A percentile compares a stretch with the other conserved stretches of the same genome.
These are phyloP conservation scores for Congeria kusceri DNA, from an alignment of 2,888 invertebrate species.

Conservation along the genomic window DNA sequence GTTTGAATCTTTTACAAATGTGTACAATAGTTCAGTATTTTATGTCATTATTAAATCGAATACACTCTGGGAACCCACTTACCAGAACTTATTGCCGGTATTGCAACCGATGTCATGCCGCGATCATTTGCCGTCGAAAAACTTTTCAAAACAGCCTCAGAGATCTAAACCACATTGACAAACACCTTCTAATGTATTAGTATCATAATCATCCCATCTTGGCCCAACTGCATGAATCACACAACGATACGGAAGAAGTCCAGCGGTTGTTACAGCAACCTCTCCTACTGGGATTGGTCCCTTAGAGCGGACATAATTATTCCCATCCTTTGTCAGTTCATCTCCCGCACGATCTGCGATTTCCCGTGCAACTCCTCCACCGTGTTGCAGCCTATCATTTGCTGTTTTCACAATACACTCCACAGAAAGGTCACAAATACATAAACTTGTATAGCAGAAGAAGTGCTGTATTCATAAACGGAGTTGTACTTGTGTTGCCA, in stretches of 20 bases:
- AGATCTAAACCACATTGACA: constrained; percentile 25
- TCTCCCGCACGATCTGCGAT: constrained; percentile 47
- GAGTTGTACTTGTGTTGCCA: no score
- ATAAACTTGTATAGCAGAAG: constrained; percentile 20
- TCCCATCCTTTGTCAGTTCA: constrained; percentile 27
- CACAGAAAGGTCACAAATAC: constrained; percentile 44
- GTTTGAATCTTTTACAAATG: no score
- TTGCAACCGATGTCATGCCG: constrained; percentile 44
- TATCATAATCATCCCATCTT: constrained; percentile 34
- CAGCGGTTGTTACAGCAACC: constrained; percentile 41
- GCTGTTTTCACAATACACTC: constrained; percentile 62
- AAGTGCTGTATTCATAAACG: no score
- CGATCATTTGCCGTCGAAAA: constrained; percentile 32
- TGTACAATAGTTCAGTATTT: no score
- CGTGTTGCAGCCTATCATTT: constrained; percentile 45
- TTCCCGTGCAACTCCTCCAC: constrained; percentile 48
- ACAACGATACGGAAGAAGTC: constrained; percentile 30
- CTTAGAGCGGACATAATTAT: constrained; percentile 18
- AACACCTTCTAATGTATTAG: constrained; percentile 1
- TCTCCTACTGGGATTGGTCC: constrained; percentile 34
- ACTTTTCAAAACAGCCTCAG: constrained; percentile 29
- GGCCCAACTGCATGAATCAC: constrained; percentile 62
- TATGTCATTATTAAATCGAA: not conserved
- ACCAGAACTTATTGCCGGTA: constrained; percentile 70
- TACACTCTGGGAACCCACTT: not conserved